phyloP scores from a whole-genome alignment of 2,797 vertebrate species.

The Lagorchestes hirsutus region DNA sequence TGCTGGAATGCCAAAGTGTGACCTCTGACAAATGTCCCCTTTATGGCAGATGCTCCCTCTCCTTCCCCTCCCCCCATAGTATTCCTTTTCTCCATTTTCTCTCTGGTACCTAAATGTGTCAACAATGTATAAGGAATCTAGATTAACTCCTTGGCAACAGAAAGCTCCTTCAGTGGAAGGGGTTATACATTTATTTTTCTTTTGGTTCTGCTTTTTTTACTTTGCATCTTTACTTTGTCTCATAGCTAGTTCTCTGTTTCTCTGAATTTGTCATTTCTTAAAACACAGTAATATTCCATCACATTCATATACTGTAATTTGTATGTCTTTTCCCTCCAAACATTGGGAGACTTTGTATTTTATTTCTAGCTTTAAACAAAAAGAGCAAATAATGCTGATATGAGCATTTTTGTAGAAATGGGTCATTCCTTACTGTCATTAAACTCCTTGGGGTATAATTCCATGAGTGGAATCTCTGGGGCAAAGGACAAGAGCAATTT shows the following conservation, averaged over 20 bases:
- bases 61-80: not conserved
- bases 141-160: not conserved
- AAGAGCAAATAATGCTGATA: not conserved
- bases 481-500: not conserved
- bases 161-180: not conserved
- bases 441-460: not conserved
- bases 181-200: not conserved
- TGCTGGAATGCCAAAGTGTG: not conserved
- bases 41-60: not conserved
- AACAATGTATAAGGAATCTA: not conserved
- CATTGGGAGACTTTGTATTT: not conserved
- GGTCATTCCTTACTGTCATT: not conserved
- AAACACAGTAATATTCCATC: not conserved
- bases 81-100: not conserved
- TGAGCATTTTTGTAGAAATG: not conserved
- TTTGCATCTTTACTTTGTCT: not conserved
- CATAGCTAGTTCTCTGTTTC: not conserved
- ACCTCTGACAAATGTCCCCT: not conserved
- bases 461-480: not conserved
- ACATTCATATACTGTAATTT: not conserved
- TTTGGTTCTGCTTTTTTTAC: not conserved
- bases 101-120: not conserved
- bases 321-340: not conserved
- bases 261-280: not conserved
- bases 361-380: not conserved